Evolutionary conservation across 35 echinoderm and acorn worm species (phyloP).

Genomic region (Apostichopus californicus): DNA sequence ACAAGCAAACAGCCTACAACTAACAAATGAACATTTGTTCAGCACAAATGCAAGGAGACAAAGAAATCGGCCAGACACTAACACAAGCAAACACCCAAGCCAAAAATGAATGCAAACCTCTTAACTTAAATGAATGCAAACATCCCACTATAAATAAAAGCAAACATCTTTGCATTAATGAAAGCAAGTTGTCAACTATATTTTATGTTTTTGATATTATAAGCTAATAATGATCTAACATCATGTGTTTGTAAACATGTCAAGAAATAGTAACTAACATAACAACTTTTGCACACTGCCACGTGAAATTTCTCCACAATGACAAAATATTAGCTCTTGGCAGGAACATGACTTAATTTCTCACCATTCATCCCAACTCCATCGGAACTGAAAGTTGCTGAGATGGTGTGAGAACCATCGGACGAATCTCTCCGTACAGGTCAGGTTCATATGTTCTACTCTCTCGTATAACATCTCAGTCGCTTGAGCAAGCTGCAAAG

Average conservation of each 20-base stretch:
- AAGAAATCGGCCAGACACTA: too few relatives aligned
- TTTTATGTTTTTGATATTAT: too few relatives aligned
- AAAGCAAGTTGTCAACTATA: too few relatives aligned
- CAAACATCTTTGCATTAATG: too few relatives aligned
- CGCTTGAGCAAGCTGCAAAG: slow-evolving; percentile 90
- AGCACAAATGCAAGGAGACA: too few relatives aligned
- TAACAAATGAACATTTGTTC: too few relatives aligned
- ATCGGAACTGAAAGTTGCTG: slow-evolving; percentile 99
- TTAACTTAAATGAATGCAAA: too few relatives aligned
- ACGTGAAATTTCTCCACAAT: background rate
- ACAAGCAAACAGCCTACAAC: too few relatives aligned
- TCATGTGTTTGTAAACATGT: background rate
- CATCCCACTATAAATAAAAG: too few relatives aligned
- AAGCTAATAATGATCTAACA: background rate
- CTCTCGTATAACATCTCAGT: slow-evolving; percentile 97
- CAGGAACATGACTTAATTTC: background rate
- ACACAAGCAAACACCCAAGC: too few relatives aligned
- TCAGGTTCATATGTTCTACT: slow-evolving; percentile 92
- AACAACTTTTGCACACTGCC: background rate
- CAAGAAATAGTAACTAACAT: background rate
- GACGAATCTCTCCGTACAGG: slow-evolving; percentile 78
- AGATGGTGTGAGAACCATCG: slow-evolving; percentile 98
- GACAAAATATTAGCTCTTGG: background rate
- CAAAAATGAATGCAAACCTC: too few relatives aligned
- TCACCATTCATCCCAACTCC: slow-evolving; percentile 99